Percentiles rank a stretch among this genome's conserved stretches.
phyloP scores from a whole-genome alignment of 2,113 vertebrate genomes.

The Noctilio leporinus region DNA sequence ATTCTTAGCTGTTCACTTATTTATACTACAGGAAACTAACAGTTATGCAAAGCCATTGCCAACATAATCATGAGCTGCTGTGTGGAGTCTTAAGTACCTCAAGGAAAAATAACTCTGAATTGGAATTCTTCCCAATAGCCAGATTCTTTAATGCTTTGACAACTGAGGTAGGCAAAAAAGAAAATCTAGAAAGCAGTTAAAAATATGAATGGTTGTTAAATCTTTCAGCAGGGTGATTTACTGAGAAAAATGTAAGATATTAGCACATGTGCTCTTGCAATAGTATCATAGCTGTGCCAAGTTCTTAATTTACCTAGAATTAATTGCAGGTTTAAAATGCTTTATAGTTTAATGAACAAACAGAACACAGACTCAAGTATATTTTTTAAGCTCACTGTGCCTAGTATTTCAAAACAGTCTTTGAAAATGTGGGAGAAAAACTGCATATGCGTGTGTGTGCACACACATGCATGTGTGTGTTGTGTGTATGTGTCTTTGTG shows the following conservation, averaged over 20 bases:
- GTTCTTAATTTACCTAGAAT: conserved; percentile 54
- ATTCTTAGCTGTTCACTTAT: conserved; percentile 66
- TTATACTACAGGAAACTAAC: conserved; percentile 64
- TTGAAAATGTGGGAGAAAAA: conserved; percentile 1
- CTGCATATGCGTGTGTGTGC: background rate
- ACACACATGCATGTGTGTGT: no score
- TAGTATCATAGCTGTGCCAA: background rate
- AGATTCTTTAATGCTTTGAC: conserved; percentile 59
- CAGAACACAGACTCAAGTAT: conserved; percentile 17
- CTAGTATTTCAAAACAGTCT: conserved; percentile 44
- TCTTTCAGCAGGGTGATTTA: conserved; percentile 53
- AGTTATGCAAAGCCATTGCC: conserved; percentile 60
- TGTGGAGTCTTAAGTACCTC: conserved; percentile 68
- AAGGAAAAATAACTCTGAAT: conserved; percentile 72
- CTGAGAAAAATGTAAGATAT: conserved; percentile 59
- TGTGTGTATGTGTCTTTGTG: background rate
- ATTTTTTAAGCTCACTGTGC: conserved; percentile 55
- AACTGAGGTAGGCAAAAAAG: conserved; percentile 49
- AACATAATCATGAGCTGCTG: conserved; percentile 74
- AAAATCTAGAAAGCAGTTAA: conserved; percentile 40
- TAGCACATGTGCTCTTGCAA: conserved; percentile 53
- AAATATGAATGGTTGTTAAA: conserved; percentile 66
- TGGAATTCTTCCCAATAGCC: conserved; percentile 64
- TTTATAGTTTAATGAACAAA: conserved; percentile 64
- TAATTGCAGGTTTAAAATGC: conserved; percentile 59